Conservation (phyloP, 2,113 vertebrate genomes). For the Indicator indicator region DNA sequence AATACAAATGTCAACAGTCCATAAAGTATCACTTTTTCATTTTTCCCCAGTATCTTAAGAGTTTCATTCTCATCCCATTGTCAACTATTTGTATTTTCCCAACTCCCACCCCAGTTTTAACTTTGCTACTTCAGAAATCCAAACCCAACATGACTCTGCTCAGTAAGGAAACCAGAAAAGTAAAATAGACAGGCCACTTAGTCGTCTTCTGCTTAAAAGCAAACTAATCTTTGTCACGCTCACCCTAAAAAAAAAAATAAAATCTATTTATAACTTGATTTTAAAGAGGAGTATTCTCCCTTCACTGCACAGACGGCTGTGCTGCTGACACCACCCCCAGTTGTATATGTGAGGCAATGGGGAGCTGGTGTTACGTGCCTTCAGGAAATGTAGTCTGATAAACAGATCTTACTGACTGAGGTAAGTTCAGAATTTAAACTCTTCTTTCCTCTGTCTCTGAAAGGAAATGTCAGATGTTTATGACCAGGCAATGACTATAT, state of each 20-base stretch:
- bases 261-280: background rate
- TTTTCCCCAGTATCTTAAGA: background rate
- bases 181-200: background rate
- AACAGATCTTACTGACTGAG: slow-evolving; percentile 2
- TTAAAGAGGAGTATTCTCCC: background rate
- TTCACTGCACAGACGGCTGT: rapidly evolving
- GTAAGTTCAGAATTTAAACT: slow-evolving; percentile 7
- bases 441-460: background rate
- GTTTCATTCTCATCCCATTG: background rate
- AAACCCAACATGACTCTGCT: background rate
- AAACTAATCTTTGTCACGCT: background rate
- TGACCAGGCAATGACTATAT: background rate
- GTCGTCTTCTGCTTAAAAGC: background rate
- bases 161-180: background rate
- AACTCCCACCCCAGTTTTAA: background rate
- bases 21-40: background rate
- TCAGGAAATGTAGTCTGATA: background rate
- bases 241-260: background rate
- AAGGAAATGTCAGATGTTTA: background rate
- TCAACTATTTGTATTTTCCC: background rate
- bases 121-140: background rate
- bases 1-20: background rate
- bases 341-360: background rate
- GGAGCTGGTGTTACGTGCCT: background rate
- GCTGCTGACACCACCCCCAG: background rate